Evolutionary conservation across 2,888 invertebrate species (phyloP).

Genomic region (Drosophila lutescens): DNA sequence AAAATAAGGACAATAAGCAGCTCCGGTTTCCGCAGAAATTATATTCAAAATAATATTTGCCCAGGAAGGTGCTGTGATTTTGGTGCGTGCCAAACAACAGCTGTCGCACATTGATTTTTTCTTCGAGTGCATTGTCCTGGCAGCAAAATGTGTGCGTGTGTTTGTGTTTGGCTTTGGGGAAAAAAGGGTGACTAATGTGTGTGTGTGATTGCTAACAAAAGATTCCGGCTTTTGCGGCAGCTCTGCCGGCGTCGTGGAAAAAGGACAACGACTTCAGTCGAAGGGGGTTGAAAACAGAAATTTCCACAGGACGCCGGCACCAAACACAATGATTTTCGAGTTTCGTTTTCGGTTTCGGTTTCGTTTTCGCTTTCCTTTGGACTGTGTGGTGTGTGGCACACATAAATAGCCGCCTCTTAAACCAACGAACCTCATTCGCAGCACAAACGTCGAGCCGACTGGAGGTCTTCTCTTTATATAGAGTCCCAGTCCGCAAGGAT

Average conservation of each 20-base stretch:
- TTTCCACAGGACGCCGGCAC: constrained; percentile 50
- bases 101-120: constrained; percentile 66
- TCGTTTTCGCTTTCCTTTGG: constrained; percentile 81
- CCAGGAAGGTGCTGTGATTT: constrained; percentile 22
- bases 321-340: constrained; percentile 67
- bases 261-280: constrained; percentile 79
- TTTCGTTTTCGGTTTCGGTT: constrained; percentile 56
- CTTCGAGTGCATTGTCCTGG: constrained; percentile 68
- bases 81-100: constrained; percentile 44
- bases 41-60: constrained; percentile 8
- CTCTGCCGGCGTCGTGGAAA: constrained; percentile 58
- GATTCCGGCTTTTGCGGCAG: constrained; percentile 76
- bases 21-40: constrained; percentile 26
- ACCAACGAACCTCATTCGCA: constrained; percentile 84
- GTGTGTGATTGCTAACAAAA: constrained; percentile 81
- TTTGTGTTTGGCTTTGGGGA: constrained; percentile 45
- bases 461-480: constrained; percentile 55
- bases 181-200: constrained; percentile 84
- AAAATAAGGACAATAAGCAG: constrained; percentile 30
- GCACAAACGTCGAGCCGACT: constrained; percentile 83
- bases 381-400: constrained; percentile 48
- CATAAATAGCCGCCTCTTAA: constrained; percentile 83
- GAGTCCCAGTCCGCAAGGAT: constrained; percentile 52
- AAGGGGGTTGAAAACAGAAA: constrained; percentile 79
- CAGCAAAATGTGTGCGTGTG: neutral